Evolutionary conservation across 2,113 vertebrate species (phyloP).

Genomic region (Megatriorchis doriae): DNA sequence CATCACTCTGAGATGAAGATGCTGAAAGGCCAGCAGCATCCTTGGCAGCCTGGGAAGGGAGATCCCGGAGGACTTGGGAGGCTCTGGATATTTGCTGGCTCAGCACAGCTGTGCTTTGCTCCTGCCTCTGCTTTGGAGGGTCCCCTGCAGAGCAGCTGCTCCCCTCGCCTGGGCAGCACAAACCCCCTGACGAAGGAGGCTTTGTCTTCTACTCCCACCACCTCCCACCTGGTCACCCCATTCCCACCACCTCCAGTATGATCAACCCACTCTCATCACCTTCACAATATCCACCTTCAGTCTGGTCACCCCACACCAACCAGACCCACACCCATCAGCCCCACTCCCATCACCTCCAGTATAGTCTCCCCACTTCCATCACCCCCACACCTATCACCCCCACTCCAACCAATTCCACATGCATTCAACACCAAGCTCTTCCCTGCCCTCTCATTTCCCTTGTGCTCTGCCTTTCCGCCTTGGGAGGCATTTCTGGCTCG

Average conservation of each 20-base stretch:
- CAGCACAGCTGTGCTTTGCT: not conserved
- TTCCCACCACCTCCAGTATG: not conserved
- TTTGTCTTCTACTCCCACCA: not conserved
- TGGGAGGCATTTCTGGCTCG: not conserved
- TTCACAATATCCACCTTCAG: too few relatives aligned
- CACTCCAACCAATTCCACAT: not conserved
- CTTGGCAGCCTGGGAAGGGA: rapidly evolving
- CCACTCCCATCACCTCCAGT: not conserved
- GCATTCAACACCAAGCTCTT: not conserved
- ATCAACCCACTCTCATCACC: too few relatives aligned
- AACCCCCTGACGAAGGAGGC: not conserved
- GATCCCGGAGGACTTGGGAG: not conserved
- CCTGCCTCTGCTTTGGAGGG: not conserved
- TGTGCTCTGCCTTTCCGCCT: not conserved
- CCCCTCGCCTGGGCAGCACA: not conserved
- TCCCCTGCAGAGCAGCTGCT: not conserved
- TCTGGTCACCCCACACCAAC: too few relatives aligned
- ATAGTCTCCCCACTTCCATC: not conserved
- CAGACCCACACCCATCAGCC: not conserved
- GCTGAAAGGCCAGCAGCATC: not conserved
- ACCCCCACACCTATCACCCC: too few relatives aligned
- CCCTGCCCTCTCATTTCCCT: not conserved
- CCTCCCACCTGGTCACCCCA: not conserved
- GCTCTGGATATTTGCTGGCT: not conserved
- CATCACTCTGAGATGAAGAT: not conserved